phyloP scores from a whole-genome alignment of 2,888 invertebrate species.

The Lysandra bellargus region DNA sequence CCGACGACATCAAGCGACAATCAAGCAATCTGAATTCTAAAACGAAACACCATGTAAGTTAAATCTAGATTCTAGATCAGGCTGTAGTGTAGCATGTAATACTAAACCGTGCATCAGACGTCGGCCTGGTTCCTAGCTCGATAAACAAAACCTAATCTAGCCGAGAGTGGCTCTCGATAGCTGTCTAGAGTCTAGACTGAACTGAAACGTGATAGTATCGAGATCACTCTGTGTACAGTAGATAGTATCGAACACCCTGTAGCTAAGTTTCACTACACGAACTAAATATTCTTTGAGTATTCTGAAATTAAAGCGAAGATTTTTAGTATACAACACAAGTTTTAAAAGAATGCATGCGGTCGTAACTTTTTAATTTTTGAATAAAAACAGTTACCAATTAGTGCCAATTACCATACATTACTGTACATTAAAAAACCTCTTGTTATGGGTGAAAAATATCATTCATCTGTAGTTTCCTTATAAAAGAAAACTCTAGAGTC shows the following conservation, averaged over 20 bases:
- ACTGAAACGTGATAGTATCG: conserved; percentile 62
- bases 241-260: conserved; percentile 50
- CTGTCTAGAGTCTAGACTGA: conserved; percentile 59
- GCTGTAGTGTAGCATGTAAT: neutral
- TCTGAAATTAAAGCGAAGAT: no score
- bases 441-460: no score
- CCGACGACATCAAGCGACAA: neutral
- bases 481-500: no score
- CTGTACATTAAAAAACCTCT: no score
- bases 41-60: neutral
- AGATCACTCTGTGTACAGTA: conserved; percentile 54
- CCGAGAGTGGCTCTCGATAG: conserved; percentile 58
- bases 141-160: conserved; percentile 59
- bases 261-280: conserved; percentile 45
- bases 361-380: no score
- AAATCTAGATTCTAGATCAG: neutral
- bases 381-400: no score
- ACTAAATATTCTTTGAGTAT: neutral
- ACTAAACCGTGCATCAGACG: conserved; percentile 35
- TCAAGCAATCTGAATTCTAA: neutral
- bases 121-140: conserved; percentile 44
- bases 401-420: no score
- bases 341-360: no score
- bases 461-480: no score
- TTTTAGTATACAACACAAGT: no score